Conservation (phyloP, 2,113 vertebrate species). For the Pithys albifrons region DNA sequence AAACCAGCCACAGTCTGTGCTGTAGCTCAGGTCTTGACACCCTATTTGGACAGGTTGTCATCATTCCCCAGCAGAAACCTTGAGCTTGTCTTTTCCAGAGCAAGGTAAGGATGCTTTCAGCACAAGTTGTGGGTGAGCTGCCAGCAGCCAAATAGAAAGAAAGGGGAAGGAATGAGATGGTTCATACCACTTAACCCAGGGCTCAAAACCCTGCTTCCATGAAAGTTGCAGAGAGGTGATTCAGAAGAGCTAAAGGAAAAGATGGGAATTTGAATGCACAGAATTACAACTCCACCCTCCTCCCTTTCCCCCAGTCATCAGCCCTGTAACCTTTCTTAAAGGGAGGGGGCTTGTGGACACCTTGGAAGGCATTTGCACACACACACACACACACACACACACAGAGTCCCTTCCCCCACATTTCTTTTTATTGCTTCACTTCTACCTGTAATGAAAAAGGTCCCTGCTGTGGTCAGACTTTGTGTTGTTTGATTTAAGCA, state of each 20-base stretch:
- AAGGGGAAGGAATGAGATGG: neutral
- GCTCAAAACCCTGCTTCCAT: neutral
- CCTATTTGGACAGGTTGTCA: neutral
- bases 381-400: neutral
- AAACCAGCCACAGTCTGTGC: neutral
- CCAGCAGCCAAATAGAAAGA: neutral
- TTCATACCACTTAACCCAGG: neutral
- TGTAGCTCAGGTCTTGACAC: neutral
- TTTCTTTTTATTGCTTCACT: slow-evolving; percentile 17
- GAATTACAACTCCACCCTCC: neutral
- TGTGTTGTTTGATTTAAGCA: slow-evolving; percentile 28
- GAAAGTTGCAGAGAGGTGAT: neutral
- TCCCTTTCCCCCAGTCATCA: neutral
- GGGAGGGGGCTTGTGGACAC: neutral
- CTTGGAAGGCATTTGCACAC: neutral
- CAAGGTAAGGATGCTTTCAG: neutral
- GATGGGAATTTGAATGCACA: neutral
- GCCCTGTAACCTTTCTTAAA: neutral
- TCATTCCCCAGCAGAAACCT: neutral
- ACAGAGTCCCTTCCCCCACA: neutral
- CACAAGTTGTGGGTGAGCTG: neutral
- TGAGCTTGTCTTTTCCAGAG: neutral
- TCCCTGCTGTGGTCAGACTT: neutral
- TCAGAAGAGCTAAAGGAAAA: neutral
- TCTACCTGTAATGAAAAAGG: slow-evolving; percentile 35